These are phyloP conservation scores for Drosophila bocki DNA, from an alignment of 1,140 invertebrate genomes.

Conservation along the genomic window DNA sequence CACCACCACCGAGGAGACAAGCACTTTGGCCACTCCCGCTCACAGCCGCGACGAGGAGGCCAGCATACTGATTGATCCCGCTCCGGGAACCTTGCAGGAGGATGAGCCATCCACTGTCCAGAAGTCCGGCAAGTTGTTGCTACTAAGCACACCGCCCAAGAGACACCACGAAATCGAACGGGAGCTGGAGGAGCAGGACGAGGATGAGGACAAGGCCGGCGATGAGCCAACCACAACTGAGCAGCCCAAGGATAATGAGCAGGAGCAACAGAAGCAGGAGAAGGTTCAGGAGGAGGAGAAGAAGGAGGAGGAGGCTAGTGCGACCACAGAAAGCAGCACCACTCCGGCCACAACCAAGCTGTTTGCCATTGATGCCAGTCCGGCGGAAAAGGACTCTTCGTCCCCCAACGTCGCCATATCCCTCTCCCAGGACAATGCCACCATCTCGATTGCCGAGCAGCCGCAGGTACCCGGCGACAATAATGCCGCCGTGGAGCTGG, in stretches of 20 bases:
- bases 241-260: conserved; percentile 12
- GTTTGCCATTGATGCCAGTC: conserved; percentile 73
- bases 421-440: conserved; percentile 59
- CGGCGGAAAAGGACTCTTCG: conserved; percentile 35
- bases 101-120: conserved; percentile 5
- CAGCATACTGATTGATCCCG: conserved; percentile 67
- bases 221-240: conserved; percentile 39
- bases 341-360: conserved; percentile 61
- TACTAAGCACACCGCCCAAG: conserved; percentile 72
- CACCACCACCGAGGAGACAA: conserved; percentile 31
- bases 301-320: conserved; percentile 11
- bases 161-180: conserved; percentile 58
- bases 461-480: conserved; percentile 56
- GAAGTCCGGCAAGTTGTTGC: conserved; percentile 67
- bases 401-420: conserved; percentile 61
- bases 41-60: conserved; percentile 62
- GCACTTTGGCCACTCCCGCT: conserved; percentile 24
- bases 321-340: conserved; percentile 43
- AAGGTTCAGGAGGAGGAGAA: conserved; percentile 5
- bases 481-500: conserved; percentile 69
- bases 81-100: conserved; percentile 43
- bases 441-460: conserved; percentile 67
- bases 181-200: conserved; percentile 66
- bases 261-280: conserved; percentile 1
- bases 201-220: conserved; percentile 40